phyloP scores from a whole-genome alignment of 2,113 vertebrate species.

The Sylvia atricapilla region DNA sequence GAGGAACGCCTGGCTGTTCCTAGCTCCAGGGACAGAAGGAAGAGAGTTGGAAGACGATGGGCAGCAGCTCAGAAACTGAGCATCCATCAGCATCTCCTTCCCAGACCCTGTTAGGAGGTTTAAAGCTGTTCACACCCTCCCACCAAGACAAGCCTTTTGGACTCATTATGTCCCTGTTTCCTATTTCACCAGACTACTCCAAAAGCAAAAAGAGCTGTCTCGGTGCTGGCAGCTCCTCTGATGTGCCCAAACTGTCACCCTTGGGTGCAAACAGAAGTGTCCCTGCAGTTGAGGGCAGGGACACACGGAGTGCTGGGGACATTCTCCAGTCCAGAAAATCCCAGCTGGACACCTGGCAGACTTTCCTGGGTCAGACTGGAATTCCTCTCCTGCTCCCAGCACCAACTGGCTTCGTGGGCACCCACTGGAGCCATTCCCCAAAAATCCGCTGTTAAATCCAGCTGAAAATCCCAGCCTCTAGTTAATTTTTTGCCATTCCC shows the following conservation, averaged over 20 bases:
- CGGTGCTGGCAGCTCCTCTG: neutral
- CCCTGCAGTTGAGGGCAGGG: neutral
- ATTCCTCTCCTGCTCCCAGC: neutral
- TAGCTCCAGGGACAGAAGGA: neutral
- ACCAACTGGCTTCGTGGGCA: rapidly evolving
- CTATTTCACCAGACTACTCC: neutral
- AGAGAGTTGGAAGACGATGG: neutral
- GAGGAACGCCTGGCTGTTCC: neutral
- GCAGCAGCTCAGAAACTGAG: neutral
- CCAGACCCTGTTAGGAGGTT: neutral
- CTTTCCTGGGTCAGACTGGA: rapidly evolving
- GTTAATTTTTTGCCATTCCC: neutral
- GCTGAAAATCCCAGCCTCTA: neutral
- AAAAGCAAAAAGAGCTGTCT: neutral
- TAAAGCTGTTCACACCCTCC: neutral
- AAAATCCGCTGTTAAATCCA: neutral
- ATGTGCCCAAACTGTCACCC: neutral
- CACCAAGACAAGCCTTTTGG: neutral
- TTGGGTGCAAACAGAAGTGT: neutral
- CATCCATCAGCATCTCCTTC: neutral
- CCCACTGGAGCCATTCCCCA: neutral
- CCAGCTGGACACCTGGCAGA: neutral
- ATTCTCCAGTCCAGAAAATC: neutral
- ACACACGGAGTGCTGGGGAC: rapidly evolving
- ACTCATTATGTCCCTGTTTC: neutral